These are phyloP conservation scores for Vespertilio murinus DNA, from an alignment of 2,797 vertebrate genomes.

Conservation along the genomic window DNA sequence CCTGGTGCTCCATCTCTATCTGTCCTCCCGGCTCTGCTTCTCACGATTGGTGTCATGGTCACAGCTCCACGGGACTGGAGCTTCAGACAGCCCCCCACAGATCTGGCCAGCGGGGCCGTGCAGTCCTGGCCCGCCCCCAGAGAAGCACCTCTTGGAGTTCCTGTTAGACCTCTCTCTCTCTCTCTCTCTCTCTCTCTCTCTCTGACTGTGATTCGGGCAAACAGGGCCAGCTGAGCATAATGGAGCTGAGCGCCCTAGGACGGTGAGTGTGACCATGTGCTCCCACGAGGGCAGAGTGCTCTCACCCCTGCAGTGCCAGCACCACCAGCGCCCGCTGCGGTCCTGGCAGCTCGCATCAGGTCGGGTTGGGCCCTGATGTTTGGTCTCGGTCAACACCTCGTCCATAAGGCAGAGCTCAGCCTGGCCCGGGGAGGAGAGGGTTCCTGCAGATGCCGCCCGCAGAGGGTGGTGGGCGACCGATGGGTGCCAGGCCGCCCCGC, in stretches of 20 bases:
- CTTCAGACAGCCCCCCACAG: not conserved
- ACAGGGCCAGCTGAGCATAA: not conserved
- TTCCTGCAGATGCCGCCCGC: slow-evolving; percentile 45
- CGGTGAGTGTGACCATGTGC: accelerated
- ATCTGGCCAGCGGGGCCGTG: not conserved
- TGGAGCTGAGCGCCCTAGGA: not conserved
- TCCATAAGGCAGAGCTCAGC: not conserved
- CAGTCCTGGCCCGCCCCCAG: too few relatives aligned
- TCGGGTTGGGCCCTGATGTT: not conserved
- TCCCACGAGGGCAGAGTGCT: not conserved
- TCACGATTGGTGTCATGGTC: not conserved
- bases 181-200: not conserved
- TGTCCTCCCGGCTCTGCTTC: not conserved
- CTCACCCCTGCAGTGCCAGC: not conserved
- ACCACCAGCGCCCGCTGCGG: not conserved
- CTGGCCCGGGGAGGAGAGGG: not conserved
- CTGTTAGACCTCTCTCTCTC: not conserved
- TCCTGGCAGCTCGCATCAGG: not conserved
- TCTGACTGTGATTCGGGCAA: not conserved
- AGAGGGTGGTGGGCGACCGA: slow-evolving; percentile 39
- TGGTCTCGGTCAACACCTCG: not conserved
- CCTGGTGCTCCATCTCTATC: not conserved
- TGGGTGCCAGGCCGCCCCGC: not conserved
- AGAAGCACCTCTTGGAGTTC: not conserved
- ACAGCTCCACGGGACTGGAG: not conserved